Conservation (phyloP, 2,888 invertebrate genomes). For the Agonopterix alstromeriana region DNA sequence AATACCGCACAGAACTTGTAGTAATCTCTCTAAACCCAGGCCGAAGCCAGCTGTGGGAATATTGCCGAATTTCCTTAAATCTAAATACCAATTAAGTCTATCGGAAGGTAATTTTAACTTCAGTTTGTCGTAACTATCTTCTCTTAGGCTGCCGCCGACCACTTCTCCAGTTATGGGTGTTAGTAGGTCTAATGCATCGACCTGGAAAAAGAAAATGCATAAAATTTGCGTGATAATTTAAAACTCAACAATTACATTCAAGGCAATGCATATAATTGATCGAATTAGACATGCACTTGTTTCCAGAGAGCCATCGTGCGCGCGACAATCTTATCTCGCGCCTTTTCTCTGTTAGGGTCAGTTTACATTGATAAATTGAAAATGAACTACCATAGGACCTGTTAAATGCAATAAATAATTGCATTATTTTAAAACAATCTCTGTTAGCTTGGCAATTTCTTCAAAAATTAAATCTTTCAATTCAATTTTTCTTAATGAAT, state of each 20-base stretch:
- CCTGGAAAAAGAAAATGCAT: conserved; percentile 66
- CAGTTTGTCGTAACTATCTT: conserved; percentile 82
- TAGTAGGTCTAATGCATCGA: conserved; percentile 91
- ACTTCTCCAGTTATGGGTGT: conserved; percentile 94
- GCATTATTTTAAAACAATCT: background rate
- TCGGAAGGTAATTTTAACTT: conserved; percentile 78
- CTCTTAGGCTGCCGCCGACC: conserved; percentile 96
- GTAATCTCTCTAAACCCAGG: conserved; percentile 93
- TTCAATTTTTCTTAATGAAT: no score
- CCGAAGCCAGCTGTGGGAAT: conserved; percentile 97
- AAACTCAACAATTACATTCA: no score
- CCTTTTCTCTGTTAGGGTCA: no score
- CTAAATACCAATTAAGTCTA: conserved; percentile 89
- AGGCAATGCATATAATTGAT: no score
- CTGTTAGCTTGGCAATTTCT: background rate
- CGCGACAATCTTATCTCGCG: no score
- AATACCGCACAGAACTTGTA: conserved; percentile 89
- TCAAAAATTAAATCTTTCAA: background rate
- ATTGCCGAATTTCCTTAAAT: conserved; percentile 91
- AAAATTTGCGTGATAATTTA: no score
- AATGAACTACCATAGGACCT: background rate
- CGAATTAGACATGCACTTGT: no score
- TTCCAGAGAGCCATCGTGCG: no score
- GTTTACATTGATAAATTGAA: no score
- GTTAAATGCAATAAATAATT: no score